Evolutionary conservation across 2,113 vertebrate genomes (phyloP).

Genomic region (Xyliphius kryptos): DNA sequence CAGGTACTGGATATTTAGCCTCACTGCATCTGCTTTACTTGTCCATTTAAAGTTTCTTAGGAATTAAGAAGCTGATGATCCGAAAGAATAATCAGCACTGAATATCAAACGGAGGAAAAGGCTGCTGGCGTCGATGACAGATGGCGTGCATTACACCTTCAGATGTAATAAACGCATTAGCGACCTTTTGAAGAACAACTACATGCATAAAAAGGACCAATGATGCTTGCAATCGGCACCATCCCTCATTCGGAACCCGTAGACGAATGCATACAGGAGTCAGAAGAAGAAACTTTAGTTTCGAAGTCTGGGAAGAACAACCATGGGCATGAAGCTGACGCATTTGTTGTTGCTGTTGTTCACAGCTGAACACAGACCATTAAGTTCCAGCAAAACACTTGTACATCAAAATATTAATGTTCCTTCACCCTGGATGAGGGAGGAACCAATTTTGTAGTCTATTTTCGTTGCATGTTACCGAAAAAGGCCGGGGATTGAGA

Average conservation of each 20-base stretch:
- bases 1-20: too few relatives aligned
- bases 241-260: background rate
- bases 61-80: conserved; percentile 10
- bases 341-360: too few relatives aligned
- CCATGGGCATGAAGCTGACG: too few relatives aligned
- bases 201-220: conserved; percentile 16
- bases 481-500: background rate
- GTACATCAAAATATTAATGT: too few relatives aligned
- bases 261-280: background rate
- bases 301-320: too few relatives aligned
- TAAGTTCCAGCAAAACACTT: too few relatives aligned
- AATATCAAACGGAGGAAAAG: conserved; percentile 16
- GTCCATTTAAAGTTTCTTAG: background rate
- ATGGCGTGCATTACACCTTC: conserved; percentile 23
- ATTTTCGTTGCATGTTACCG: background rate
- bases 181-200: conserved; percentile 16
- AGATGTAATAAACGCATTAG: conserved; percentile 18
- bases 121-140: conserved; percentile 11
- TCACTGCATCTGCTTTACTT: too few relatives aligned
- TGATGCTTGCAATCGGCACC: conserved; percentile 12
- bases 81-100: conserved; percentile 30
- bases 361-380: too few relatives aligned
- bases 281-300: too few relatives aligned
- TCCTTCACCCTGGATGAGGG: too few relatives aligned
- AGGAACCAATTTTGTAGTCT: background rate